Evolutionary conservation across 2,113 vertebrate genomes (phyloP).

Genomic region (Heterotilapia buettikoferi): DNA sequence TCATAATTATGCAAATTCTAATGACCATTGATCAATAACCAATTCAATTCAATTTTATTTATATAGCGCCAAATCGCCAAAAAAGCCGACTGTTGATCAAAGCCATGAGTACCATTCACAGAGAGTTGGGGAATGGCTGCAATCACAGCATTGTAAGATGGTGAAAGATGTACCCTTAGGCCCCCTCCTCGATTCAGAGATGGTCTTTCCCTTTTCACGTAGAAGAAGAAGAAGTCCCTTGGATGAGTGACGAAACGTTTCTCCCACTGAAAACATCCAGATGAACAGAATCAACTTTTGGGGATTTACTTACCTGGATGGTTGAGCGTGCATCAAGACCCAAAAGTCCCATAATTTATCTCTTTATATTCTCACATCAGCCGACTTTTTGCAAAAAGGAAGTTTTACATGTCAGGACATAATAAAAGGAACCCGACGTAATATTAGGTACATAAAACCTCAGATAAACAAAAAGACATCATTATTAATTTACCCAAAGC

Average conservation of each 20-base stretch:
- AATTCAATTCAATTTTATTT: too few relatives aligned
- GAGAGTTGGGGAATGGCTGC: neutral
- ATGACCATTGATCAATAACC: too few relatives aligned
- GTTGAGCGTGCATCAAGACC: neutral
- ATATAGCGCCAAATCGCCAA: too few relatives aligned
- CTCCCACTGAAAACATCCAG: neutral
- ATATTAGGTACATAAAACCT: neutral
- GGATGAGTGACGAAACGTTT: neutral
- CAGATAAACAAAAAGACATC: neutral
- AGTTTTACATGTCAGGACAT: neutral
- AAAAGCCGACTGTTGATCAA: too few relatives aligned
- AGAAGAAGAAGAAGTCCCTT: neutral
- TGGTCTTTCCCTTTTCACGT: neutral
- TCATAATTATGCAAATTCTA: too few relatives aligned
- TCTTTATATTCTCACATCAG: neutral
- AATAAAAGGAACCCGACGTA: rapidly evolving
- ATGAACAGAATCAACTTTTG: neutral
- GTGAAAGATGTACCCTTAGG: rapidly evolving
- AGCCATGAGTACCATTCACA: rapidly evolving
- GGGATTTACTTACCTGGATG: neutral
- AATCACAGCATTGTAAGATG: neutral
- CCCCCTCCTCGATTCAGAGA: neutral
- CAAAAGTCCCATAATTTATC: neutral
- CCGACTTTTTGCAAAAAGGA: neutral
- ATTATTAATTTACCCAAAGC: neutral